Percentiles rank a stretch among this genome's conserved stretches.
Conservation (phyloP, 2,888 invertebrate species). For the Periphyllus acericola region DNA sequence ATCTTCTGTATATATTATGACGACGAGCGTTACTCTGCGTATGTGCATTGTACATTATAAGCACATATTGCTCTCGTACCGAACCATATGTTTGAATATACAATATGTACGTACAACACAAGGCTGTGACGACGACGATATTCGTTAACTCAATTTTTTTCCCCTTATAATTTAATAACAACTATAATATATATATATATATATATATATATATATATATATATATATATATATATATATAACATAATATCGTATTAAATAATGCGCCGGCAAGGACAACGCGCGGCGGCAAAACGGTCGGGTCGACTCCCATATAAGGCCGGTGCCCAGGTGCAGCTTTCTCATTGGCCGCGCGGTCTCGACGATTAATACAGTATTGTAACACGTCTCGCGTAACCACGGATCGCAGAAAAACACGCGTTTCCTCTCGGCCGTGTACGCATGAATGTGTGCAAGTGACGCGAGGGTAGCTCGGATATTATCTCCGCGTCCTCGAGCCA, state of each 20-base stretch:
- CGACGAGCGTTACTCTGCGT: no score
- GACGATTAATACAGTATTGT: slow-evolving; percentile 36
- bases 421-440: not conserved
- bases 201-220: not conserved
- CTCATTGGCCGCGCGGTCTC: slow-evolving; percentile 39
- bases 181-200: no score
- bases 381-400: slow-evolving; percentile 6
- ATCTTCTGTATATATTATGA: no score
- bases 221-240: not conserved
- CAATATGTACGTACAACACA: not conserved
- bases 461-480: not conserved
- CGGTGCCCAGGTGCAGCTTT: slow-evolving; percentile 35
- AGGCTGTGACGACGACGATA: not conserved
- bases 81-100: not conserved
- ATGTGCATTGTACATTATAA: not conserved
- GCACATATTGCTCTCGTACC: not conserved
- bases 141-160: not conserved
- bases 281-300: slow-evolving; percentile 26
- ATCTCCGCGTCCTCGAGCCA: not conserved
- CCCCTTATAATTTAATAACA: not conserved
- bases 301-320: slow-evolving; percentile 55
- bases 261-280: slow-evolving; percentile 40
- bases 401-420: not conserved
- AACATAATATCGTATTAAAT: not conserved
- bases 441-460: no score